A percentile compares a stretch with the other conserved stretches of the same genome.
Conservation (phyloP, 2,888 invertebrate genomes). For the Sclerodermus sp. region DNA sequence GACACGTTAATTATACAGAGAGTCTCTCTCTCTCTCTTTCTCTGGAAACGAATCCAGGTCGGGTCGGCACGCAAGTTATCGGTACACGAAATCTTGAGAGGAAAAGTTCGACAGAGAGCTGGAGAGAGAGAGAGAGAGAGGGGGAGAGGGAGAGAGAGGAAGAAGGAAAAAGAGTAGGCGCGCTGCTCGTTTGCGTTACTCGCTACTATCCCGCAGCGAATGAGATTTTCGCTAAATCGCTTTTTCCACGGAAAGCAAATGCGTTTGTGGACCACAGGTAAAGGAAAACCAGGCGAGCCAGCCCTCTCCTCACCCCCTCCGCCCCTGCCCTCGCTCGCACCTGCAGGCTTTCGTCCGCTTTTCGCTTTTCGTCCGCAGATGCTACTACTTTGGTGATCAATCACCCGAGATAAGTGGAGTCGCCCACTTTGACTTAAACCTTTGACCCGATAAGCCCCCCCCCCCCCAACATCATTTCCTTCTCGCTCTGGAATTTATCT, state of each 20-base stretch:
- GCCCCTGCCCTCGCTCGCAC: background rate
- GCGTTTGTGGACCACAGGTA: too few species aligned
- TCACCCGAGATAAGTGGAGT: conserved; percentile 27
- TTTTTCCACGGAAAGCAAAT: too few species aligned
- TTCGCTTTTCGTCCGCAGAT: conserved; percentile 3
- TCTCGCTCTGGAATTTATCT: too few species aligned
- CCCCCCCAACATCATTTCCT: too few species aligned
- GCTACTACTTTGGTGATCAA: conserved; percentile 25
- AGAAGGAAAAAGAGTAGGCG: too few species aligned
- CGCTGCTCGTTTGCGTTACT: conserved; percentile 4
- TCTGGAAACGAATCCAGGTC: too few species aligned
- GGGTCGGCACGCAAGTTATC: conserved; percentile 19
- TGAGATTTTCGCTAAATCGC: conserved; percentile 5
- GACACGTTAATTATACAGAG: conserved; percentile 1
- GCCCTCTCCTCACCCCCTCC: background rate
- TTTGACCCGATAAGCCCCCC: too few species aligned
- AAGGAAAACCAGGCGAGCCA: background rate
- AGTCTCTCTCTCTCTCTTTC: too few species aligned
- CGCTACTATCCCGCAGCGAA: background rate
- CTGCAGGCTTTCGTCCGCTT: background rate
- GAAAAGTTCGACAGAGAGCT: conserved; percentile 5
- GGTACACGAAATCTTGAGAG: conserved; percentile 12
- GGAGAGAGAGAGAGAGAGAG: background rate
- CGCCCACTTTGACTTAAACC: too few species aligned
- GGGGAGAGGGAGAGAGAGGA: conserved; percentile 18